Evolutionary conservation across 2,797 vertebrate species (phyloP), one percentile per base, ranked within the genome.

Genomic region (Crenuchus spilurus): DNA sequence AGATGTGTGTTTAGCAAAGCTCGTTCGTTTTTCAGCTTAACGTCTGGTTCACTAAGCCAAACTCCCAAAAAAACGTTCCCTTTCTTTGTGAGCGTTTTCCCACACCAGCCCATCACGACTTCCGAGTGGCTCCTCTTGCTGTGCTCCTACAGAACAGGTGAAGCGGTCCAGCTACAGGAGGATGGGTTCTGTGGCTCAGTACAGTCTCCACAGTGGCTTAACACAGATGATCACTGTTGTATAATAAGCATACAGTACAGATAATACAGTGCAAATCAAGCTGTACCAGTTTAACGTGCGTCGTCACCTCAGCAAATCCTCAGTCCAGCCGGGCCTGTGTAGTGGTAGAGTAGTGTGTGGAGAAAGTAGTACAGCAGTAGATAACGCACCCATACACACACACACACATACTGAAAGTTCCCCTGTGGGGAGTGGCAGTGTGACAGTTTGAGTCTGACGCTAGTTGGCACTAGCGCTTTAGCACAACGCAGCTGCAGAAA

Each of bases 181-280:
- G 37, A 20, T 31, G 22, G 20, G 61, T 2, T 14, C 16, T 44
- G 54, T 26, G 30, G 35, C 24, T 48, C 10, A 24, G 48, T 46
- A 62, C 31, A 42, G 37, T 20, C 22, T 52, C 39, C 66, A 64
- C 66, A 64, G 46, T 62, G 44, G 67, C 39, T 2, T n/a, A 33
- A 70, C 14, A 8, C 31, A 10, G 24, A 20, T 14, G 30, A 7
- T n/a, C 24, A 48, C 37, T 35, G 16, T n/a, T n/a, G 66, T 54
- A 68, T 55, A 55, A 16, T 35, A 5, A 51, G 55, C 31, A 28
- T 31, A 72, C 57, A 64, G 37, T 62, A 67, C 51, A 66, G 51
- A 65, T 52, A 70, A 73, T 66, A 55, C 74, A 80, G 78, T 80
- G 78, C 78, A 76, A 77, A 75, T 58, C 9, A 31, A 66, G 55